Conservation (phyloP, 1,140 invertebrate genomes). For the Leptopilina clavipes region DNA sequence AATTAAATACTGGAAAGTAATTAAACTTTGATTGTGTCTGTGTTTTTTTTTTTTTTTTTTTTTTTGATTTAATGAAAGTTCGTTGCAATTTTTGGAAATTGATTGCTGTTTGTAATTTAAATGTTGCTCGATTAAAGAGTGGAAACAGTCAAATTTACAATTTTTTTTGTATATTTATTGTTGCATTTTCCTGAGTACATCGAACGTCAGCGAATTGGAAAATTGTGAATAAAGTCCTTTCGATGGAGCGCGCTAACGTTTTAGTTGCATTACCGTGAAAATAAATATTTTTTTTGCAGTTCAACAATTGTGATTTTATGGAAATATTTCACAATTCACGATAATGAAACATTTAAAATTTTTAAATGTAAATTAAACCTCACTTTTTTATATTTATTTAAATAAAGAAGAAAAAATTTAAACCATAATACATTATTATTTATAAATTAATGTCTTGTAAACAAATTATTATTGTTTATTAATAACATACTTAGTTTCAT, state of each 20-base stretch:
- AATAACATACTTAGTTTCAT: no score
- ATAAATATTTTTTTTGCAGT: background rate
- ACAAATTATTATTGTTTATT: no score
- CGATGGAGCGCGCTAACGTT: background rate
- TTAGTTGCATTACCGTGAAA: background rate
- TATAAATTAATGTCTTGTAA: no score
- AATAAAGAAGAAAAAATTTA: no score
- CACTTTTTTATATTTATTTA: no score
- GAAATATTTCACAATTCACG: background rate
- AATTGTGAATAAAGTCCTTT: slow-evolving; percentile 2
- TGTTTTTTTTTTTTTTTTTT: no score
- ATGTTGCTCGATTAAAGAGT: background rate
- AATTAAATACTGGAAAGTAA: no score
- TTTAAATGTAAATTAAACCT: no score
- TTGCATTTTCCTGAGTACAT: background rate
- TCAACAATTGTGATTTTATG: background rate
- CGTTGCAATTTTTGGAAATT: background rate
- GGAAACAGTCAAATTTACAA: background rate
- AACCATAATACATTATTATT: no score
- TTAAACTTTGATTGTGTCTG: no score
- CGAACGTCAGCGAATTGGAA: background rate
- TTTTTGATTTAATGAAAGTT: background rate
- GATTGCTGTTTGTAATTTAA: background rate
- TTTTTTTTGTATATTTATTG: slow-evolving; percentile 3
- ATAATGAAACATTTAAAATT: background rate